These are phyloP conservation scores for Amphipyra tragopoginis DNA, from an alignment of 2,888 invertebrate species.

Conservation along the genomic window DNA sequence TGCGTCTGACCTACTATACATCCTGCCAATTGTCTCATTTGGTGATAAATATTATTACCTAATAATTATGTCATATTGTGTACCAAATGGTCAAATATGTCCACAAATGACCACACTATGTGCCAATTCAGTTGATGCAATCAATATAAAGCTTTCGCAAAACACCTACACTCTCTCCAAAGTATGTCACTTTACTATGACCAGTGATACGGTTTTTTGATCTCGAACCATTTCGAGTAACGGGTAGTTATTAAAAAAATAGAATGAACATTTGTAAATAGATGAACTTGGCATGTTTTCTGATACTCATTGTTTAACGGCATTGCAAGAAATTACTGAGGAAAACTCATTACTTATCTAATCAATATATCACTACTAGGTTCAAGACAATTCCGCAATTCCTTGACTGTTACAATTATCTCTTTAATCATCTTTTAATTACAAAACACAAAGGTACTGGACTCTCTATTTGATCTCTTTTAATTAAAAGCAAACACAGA, in stretches of 20 bases:
- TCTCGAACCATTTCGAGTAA: constrained; percentile 1
- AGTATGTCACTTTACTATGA: constrained; percentile 25
- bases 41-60: constrained; percentile 24
- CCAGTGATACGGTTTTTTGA: constrained; percentile 13
- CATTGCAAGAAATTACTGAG: constrained; percentile 16
- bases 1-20: constrained; percentile 6
- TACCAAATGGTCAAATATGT: constrained; percentile 34
- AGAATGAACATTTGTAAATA: constrained; percentile 8
- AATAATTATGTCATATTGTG: constrained; percentile 44
- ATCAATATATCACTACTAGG: constrained; percentile 6
- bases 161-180: constrained; percentile 37
- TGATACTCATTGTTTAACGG: constrained; percentile 27
- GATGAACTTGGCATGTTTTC: constrained; percentile 29
- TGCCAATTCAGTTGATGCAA: constrained; percentile 30
- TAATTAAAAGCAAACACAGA: not conserved
- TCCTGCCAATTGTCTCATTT: constrained; percentile 18
- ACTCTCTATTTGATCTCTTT: no score
- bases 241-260: no score
- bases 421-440: constrained; percentile 18
- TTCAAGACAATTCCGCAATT: constrained; percentile 47
- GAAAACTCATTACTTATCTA: constrained; percentile 20
- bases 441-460: constrained; percentile 1
- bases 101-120: constrained; percentile 7
- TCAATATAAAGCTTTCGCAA: constrained; percentile 45
- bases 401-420: constrained; percentile 26